A percentile compares a stretch with the other conserved stretches of the same genome.
Evolutionary conservation across 2,888 invertebrate genomes (phyloP).

Genomic region (Cephalotes varians): DNA sequence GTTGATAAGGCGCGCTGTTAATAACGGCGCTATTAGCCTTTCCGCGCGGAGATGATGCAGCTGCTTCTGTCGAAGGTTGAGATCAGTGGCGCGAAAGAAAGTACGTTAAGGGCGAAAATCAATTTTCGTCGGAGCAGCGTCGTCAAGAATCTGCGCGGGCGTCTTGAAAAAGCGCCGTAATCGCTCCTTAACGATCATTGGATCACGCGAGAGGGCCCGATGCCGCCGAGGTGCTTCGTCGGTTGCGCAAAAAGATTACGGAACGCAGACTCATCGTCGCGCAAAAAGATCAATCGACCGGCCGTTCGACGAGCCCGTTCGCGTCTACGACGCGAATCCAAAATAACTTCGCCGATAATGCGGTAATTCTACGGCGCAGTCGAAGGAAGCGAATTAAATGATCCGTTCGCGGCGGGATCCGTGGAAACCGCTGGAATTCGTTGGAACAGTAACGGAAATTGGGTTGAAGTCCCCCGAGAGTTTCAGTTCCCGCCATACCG

Average conservation of each 20-base stretch:
- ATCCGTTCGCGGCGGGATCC: constrained; percentile 61
- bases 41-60: constrained; percentile 27
- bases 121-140: constrained; percentile 50
- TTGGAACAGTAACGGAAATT: constrained; percentile 69
- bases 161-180: constrained; percentile 51
- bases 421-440: constrained; percentile 65
- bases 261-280: constrained; percentile 32
- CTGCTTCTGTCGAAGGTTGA: constrained; percentile 18
- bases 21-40: constrained; percentile 47
- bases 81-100: constrained; percentile 47
- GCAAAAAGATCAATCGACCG: constrained; percentile 52
- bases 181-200: constrained; percentile 55
- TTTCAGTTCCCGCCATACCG: constrained; percentile 55
- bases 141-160: constrained; percentile 50
- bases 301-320: constrained; percentile 1
- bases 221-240: constrained; percentile 16
- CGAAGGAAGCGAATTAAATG: constrained; percentile 72
- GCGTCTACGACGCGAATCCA: constrained; percentile 11
- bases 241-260: constrained; percentile 34
- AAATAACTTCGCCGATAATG: constrained; percentile 68
- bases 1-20: constrained; percentile 38
- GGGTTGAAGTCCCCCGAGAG: constrained; percentile 68
- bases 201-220: constrained; percentile 31
- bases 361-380: constrained; percentile 62
- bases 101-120: constrained; percentile 55